These are phyloP conservation scores for Phyllostomus discolor DNA, from an alignment of 2,113 vertebrate species.

Conservation along the genomic window DNA sequence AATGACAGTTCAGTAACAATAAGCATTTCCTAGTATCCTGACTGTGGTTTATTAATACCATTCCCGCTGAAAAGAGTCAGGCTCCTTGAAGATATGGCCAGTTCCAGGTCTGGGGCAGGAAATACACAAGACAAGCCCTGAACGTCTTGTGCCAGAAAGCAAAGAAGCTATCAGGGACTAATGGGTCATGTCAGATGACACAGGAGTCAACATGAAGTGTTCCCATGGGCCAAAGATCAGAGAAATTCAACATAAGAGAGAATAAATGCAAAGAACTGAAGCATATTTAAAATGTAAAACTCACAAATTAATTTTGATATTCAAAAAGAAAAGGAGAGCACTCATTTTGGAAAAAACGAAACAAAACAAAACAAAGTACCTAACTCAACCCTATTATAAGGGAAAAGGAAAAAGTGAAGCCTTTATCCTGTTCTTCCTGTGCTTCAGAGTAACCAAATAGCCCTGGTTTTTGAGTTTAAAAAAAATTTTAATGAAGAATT, in stretches of 20 bases:
- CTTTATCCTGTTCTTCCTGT: neutral
- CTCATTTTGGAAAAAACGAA: neutral
- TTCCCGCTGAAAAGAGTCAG: neutral
- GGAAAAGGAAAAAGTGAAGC: neutral
- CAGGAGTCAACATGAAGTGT: neutral
- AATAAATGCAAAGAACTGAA: neutral
- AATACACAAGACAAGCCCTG: neutral
- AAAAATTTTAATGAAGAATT: neutral
- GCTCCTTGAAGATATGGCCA: neutral
- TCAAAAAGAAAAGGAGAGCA: neutral
- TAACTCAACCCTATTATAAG: neutral
- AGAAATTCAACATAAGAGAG: neutral
- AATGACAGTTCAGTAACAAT: neutral
- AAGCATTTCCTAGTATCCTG: neutral
- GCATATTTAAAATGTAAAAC: neutral
- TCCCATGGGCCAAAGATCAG: neutral
- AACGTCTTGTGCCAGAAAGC: neutral
- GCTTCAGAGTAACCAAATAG: neutral
- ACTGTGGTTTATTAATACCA: neutral
- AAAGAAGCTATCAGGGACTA: neutral
- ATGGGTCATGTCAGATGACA: neutral
- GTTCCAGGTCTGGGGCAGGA: neutral
- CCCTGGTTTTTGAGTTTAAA: neutral
- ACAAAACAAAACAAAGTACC: neutral
- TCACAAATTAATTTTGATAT: neutral